Evolutionary conservation across 2,113 vertebrate species (phyloP), one percentile per base, ranked within the genome.

Genomic region (Turnix velox): DNA sequence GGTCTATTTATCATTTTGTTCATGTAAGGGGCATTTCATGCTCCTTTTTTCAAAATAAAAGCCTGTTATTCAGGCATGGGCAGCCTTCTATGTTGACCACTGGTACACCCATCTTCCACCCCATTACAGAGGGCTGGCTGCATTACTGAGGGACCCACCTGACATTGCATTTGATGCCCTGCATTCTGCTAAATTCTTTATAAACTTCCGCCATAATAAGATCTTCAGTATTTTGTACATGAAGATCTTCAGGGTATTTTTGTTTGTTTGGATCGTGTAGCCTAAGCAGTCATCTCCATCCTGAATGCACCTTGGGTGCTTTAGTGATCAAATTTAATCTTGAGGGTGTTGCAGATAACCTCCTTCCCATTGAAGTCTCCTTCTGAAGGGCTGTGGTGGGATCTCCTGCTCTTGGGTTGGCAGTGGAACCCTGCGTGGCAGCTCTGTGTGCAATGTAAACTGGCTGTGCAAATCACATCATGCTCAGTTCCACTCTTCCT

Each of bases 401-500:
- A 14, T 54, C 10, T 62, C 28, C 39, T 1, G 0, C 10, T 2
- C 2, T 0, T 8, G 9, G 0, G 0, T 33, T 87, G 71, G 16
- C 9, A 0, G 0, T 19, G 37, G n/a, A 66, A 37, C 25, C 5
- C 2, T 6, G 23, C 78, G 42, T 48, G 20, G 31, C 40, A 66
- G 30, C 16, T 62, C 0, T 19, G 11, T 40, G 14, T 33, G 3
- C 2, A 3, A 12, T 46, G 35, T 55, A n/a, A 39, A n/a, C 31
- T 2, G 12, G 3, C 57, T 52, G 1, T 46, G 46, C 27, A 22
- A 18, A 12, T 72, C 19, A 10, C 5, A 6, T 31, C n/a, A 6
- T 10, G 10, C 46, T 78, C 52, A 28, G 4, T 52, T 24, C 11
- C 24, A 0, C 61, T 82, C 39, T 33, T 16, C 14, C 25, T 88